These are phyloP conservation scores for crab-eating macaque (Macaca fascicularis) DNA, from an alignment of 2,113 vertebrate genomes.

Conservation along the genomic window DNA sequence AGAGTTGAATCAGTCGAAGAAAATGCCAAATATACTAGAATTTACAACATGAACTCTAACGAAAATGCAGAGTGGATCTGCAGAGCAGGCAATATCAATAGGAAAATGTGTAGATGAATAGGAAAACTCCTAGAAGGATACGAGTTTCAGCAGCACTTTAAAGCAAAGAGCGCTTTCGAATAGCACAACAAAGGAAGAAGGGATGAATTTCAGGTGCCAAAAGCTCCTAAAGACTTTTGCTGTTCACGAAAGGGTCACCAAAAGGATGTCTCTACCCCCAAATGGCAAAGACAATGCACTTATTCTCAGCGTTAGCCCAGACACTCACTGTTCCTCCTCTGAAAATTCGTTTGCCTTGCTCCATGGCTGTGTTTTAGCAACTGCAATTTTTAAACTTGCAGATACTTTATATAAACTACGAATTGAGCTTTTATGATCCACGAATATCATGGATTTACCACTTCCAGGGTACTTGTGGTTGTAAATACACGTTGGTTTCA, in stretches of 20 bases:
- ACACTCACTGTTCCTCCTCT: not conserved
- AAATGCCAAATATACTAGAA: not conserved
- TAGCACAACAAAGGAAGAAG: not conserved
- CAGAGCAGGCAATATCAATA: not conserved
- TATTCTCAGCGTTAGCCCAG: not conserved
- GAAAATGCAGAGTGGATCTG: not conserved
- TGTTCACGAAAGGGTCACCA: not conserved
- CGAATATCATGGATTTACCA: not conserved
- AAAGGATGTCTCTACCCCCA: not conserved
- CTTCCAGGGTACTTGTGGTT: not conserved
- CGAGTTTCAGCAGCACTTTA: not conserved
- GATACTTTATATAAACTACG: not conserved
- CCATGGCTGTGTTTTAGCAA: not conserved
- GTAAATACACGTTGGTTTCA: not conserved
- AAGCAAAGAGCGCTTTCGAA: not conserved
- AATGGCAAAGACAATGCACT: not conserved
- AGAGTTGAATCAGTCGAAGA: not conserved
- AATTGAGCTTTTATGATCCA: not conserved
- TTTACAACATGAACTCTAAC: not conserved
- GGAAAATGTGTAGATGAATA: not conserved
- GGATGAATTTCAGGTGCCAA: not conserved
- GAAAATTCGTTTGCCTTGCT: not conserved
- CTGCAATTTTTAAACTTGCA: not conserved
- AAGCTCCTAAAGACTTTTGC: not conserved
- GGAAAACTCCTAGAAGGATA: not conserved